Conservation (phyloP, 2,113 vertebrate species). For the Narcine bancroftii region DNA sequence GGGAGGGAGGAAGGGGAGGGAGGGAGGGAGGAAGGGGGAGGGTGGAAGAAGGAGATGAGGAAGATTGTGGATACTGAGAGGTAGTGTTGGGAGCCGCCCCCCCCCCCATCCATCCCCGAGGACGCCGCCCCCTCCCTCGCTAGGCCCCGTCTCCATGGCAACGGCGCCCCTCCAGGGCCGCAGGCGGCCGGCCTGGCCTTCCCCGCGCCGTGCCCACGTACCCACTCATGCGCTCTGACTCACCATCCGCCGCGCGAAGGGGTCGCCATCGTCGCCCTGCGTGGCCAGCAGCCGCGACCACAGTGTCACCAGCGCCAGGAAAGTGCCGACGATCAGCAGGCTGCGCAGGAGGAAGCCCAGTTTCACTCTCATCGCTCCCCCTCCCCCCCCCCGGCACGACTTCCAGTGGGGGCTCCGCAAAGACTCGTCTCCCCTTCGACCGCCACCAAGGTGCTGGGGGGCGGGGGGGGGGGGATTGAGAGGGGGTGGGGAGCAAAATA, state of each 20-base stretch:
- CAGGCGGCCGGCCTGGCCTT: neutral
- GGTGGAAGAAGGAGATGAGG: too few species aligned
- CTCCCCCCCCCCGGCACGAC: neutral
- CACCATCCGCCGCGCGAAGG: constrained; percentile 58
- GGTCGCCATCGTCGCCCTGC: constrained; percentile 55
- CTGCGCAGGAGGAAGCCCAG: constrained; percentile 77
- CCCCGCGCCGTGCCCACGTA: neutral
- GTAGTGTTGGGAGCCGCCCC: neutral
- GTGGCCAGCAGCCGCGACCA: constrained; percentile 77
- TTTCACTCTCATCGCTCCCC: constrained; percentile 77
- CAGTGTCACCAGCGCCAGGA: constrained; percentile 72
- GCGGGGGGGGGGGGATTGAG: too few species aligned
- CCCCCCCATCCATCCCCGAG: neutral
- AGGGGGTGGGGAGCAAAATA: too few species aligned
- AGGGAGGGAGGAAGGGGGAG: too few species aligned
- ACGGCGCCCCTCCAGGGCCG: neutral
- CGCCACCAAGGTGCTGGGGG: too few species aligned
- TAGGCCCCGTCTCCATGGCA: neutral
- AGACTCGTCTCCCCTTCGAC: too few species aligned
- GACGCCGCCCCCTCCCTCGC: neutral
- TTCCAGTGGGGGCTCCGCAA: too few species aligned
- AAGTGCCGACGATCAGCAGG: constrained; percentile 67
- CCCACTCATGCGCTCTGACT: neutral
- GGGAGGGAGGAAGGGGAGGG: too few species aligned
- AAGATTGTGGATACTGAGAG: neutral